Base-by-base conservation (phyloP, 1,140 invertebrate species). In the Heliconius congener region DNA sequence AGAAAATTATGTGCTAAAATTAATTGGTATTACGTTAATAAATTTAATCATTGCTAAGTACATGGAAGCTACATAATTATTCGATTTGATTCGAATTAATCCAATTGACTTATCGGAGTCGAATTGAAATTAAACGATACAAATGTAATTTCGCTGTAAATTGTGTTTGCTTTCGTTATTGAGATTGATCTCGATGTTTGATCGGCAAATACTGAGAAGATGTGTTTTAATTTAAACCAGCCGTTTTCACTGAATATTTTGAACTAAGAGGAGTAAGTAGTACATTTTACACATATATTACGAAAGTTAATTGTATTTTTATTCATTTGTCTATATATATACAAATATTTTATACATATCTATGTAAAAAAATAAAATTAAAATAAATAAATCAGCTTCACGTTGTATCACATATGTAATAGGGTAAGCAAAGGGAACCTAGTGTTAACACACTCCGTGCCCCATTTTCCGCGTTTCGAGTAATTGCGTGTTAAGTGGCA, bases 1-100 rank as follows among this genome's bases (percentile, higher is more conserved):
- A 1, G 37, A 72, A 72, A 72, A 39, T 72, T 2, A 39, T 72
- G 42, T 72, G 37, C 34, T 42, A 72, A 39, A 37, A 72, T 52
- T 39, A 73, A 75, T 75, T 55, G 8, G 46, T 71, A 79, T 79
- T 74, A 82, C 34, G 52, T 74, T 57, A 73, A 82, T 71, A 55
- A 77, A 82, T 79, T 78, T 70, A 79, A 83, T 79, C 80, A 50
- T 37, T 77, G 77, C 73, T 76, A 71, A 81, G 76, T 78, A 84
- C 82, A 87, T 86, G 82, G 83, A 87, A 84, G 83, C 80, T 70
- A 74, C 72, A 85, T 88, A 91, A 89, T 91, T 90, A 91, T 85
- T 83, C 82, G 83, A 90, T 84, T 88, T 87, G 84, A 86, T 86
- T 85, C 83, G 82, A 90, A 88, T 89, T 88, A 90, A 87, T 87